These are phyloP conservation scores for Conchocele bisecta DNA, from an alignment of 2,888 invertebrate genomes.

Conservation along the genomic window DNA sequence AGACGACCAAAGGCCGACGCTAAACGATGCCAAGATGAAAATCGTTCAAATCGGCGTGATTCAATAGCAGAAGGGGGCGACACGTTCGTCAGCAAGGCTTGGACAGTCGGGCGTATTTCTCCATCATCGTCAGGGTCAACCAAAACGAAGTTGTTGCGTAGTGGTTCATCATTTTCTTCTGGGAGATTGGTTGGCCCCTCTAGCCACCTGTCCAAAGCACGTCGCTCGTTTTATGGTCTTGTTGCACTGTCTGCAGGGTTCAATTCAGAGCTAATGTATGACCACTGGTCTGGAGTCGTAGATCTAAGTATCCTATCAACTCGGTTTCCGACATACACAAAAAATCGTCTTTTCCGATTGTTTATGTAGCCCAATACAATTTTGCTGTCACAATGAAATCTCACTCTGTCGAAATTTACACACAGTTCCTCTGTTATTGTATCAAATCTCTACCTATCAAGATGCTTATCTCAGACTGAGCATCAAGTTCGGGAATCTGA, in stretches of 20 bases:
- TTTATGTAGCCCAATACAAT: slow-evolving; percentile 55
- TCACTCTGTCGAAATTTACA: background rate
- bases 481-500: slow-evolving; percentile 16
- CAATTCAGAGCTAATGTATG: slow-evolving; percentile 29
- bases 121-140: slow-evolving; percentile 25
- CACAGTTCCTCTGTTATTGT: slow-evolving; percentile 27
- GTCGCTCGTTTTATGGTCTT: slow-evolving; percentile 7
- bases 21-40: slow-evolving; percentile 53
- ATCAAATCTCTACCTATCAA: slow-evolving; percentile 36
- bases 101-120: slow-evolving; percentile 30
- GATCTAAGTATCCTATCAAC: slow-evolving; percentile 30
- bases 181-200: slow-evolving; percentile 17
- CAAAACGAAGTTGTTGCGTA: slow-evolving; percentile 11
- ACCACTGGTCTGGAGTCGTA: slow-evolving; percentile 51
- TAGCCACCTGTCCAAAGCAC: slow-evolving; percentile 44
- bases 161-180: background rate
- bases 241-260: slow-evolving; percentile 57
- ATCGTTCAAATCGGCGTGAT: slow-evolving; percentile 30
- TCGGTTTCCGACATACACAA: slow-evolving; percentile 53
- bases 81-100: background rate
- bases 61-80: background rate
- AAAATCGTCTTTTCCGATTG: slow-evolving; percentile 54
- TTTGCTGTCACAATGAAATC: slow-evolving; percentile 54
- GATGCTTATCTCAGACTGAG: slow-evolving; percentile 24
- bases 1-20: too few relatives aligned